These are phyloP conservation scores for Perizoma flavofasciatum DNA, from an alignment of 2,888 invertebrate species.

Conservation along the genomic window DNA sequence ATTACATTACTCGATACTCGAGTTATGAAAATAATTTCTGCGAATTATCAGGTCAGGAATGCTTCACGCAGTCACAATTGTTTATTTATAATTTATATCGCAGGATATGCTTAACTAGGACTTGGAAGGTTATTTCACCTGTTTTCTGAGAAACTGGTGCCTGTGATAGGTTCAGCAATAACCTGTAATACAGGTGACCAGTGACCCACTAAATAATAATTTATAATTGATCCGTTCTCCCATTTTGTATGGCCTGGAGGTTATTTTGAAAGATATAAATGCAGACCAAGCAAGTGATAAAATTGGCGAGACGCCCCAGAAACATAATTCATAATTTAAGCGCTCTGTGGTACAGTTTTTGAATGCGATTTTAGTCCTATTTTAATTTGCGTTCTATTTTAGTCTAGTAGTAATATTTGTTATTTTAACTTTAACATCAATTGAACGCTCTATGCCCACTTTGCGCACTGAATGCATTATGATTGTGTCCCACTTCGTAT, in stretches of 20 bases:
- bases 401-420: no score
- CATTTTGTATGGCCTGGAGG: slow-evolving; percentile 36
- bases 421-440: not conserved
- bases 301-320: slow-evolving; percentile 51
- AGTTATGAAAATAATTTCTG: slow-evolving; percentile 25
- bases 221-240: slow-evolving; percentile 19
- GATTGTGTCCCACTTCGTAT: no score
- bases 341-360: slow-evolving; percentile 44
- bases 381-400: slow-evolving; percentile 28
- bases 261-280: slow-evolving; percentile 48
- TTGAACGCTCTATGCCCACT: not conserved
- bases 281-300: slow-evolving; percentile 45
- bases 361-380: slow-evolving; percentile 36
- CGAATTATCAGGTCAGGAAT: slow-evolving; percentile 30
- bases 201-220: no score
- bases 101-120: no score
- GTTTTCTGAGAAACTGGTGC: no score
- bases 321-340: slow-evolving; percentile 56
- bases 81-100: no score
- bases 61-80: slow-evolving; percentile 21
- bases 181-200: no score
- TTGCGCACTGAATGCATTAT: no score
- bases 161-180: no score
- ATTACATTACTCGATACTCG: slow-evolving; percentile 26
- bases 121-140: no score